Conservation (phyloP, 2,888 invertebrate species). For the Limnephilus lunatus region DNA sequence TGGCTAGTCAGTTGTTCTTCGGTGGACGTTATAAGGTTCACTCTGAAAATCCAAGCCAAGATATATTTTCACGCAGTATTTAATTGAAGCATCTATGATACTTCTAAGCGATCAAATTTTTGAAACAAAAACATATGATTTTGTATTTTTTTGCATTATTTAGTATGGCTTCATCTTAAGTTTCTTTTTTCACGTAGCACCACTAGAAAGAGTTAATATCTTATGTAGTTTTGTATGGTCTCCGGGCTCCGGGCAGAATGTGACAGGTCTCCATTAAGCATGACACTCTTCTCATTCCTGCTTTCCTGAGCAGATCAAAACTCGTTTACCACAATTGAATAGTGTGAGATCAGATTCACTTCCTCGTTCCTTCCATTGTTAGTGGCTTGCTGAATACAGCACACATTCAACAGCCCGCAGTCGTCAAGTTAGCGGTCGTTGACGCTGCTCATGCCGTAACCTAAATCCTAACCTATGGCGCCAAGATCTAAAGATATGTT, state of each 20-base stretch:
- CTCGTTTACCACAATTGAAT: conserved; percentile 45
- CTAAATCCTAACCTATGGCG: conserved; percentile 4
- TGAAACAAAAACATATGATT: too few relatives aligned
- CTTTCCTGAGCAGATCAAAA: conserved; percentile 30
- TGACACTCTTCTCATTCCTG: neutral
- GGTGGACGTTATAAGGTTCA: too few relatives aligned
- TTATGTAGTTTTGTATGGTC: neutral
- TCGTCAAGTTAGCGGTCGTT: conserved; percentile 40
- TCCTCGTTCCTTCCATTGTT: conserved; percentile 37
- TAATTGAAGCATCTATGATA: too few relatives aligned
- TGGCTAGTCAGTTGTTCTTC: too few relatives aligned
- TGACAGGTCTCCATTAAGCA: conserved; percentile 9
- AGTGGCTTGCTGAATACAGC: conserved; percentile 11
- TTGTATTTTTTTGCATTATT: too few relatives aligned
- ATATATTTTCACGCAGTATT: too few relatives aligned
- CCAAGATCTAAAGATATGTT: neutral
- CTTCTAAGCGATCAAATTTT: too few relatives aligned
- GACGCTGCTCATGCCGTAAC: conserved; percentile 13
- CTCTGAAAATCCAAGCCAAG: too few relatives aligned
- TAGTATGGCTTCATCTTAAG: too few relatives aligned
- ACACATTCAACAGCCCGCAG: neutral
- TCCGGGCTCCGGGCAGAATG: neutral
- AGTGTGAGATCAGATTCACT: conserved; percentile 44
- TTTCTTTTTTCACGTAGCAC: neutral
- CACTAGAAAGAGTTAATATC: neutral